These are phyloP conservation scores for Paragorgia papillata DNA, from an alignment of 92 coral and sea anemone genomes.

Conservation along the genomic window DNA sequence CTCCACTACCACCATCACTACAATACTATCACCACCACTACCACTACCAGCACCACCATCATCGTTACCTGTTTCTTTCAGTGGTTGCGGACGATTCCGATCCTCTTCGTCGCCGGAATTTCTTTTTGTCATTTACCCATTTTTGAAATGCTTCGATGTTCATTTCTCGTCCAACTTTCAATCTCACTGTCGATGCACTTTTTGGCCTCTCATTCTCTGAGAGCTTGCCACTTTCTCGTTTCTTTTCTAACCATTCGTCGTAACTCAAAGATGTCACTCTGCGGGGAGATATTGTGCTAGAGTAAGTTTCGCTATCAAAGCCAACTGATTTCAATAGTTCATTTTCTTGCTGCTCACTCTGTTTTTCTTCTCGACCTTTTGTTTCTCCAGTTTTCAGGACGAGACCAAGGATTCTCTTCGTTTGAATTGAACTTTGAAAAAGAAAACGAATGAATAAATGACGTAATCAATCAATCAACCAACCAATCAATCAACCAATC, in stretches of 20 bases:
- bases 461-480: too few species aligned
- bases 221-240: constrained; percentile 57
- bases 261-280: constrained; percentile 34
- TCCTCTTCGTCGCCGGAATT: constrained; percentile 28
- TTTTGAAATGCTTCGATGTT: constrained; percentile 72
- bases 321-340: neutral
- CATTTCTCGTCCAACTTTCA: constrained; percentile 67
- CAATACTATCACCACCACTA: too few species aligned
- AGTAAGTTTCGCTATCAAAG: neutral
- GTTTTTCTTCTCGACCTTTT: constrained; percentile 1
- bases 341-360: neutral
- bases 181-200: constrained; percentile 62
- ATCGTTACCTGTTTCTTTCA: too few species aligned
- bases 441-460: too few species aligned
- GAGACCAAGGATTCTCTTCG: constrained; percentile 19
- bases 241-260: constrained; percentile 88
- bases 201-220: constrained; percentile 47
- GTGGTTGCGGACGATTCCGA: neutral
- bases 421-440: too few species aligned
- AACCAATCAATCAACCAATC: too few species aligned
- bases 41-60: too few species aligned
- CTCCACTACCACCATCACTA: too few species aligned
- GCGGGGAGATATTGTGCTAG: neutral
- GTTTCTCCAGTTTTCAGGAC: constrained; percentile 37
- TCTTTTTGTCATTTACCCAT: constrained; percentile 83